These are phyloP conservation scores for Fragum sueziense DNA, from an alignment of 2,888 invertebrate genomes.

Conservation along the genomic window DNA sequence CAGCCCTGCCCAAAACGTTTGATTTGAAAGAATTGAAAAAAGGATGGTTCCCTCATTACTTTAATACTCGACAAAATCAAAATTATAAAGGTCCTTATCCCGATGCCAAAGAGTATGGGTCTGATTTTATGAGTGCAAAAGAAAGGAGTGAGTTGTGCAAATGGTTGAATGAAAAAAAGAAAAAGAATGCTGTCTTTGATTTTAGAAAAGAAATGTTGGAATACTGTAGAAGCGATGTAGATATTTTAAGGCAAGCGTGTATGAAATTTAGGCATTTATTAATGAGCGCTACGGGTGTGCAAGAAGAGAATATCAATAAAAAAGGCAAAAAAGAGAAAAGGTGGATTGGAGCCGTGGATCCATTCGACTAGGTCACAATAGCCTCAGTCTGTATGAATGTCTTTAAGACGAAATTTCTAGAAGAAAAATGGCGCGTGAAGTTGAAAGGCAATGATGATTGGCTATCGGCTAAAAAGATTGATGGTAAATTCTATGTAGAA, in stretches of 20 bases:
- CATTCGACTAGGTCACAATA: constrained; percentile 40
- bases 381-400: constrained; percentile 49
- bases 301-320: background rate
- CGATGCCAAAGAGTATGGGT: constrained; percentile 23
- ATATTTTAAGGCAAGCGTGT: constrained; percentile 44
- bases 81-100: constrained; percentile 38
- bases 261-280: constrained; percentile 38
- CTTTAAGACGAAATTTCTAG: constrained; percentile 40
- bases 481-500: constrained; percentile 23
- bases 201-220: constrained; percentile 49
- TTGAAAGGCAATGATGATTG: constrained; percentile 26
- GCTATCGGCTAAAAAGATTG: constrained; percentile 25
- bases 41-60: constrained; percentile 35
- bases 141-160: constrained; percentile 33
- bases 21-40: constrained; percentile 35
- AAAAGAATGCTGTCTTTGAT: constrained; percentile 43
- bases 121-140: constrained; percentile 36
- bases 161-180: constrained; percentile 27
- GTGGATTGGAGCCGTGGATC: constrained; percentile 37
- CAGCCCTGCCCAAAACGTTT: constrained; percentile 48
- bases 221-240: constrained; percentile 53
- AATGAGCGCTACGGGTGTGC: constrained; percentile 17
- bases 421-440: constrained; percentile 41
- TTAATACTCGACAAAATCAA: constrained; percentile 50
- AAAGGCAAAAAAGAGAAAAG: constrained; percentile 19